Percentiles rank a stretch among this genome's conserved stretches.
phyloP scores from a whole-genome alignment of 2,113 vertebrate species.

The Gobiocypris rarus region DNA sequence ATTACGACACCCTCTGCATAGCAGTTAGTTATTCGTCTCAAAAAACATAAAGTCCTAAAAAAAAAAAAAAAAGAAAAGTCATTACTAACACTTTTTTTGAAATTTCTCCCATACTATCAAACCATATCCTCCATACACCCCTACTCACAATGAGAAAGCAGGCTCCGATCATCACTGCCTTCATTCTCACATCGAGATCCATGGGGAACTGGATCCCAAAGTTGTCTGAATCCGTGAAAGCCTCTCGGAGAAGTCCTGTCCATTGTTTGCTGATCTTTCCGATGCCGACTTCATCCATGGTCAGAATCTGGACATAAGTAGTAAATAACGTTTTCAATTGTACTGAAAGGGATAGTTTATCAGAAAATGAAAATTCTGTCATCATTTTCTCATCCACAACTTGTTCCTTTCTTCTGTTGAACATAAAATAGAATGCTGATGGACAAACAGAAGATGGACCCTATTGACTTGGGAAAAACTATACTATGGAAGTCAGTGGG shows the following conservation, averaged over 20 bases:
- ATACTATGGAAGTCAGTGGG: too few relatives aligned
- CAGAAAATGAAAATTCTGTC: too few relatives aligned
- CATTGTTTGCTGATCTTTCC: conserved; percentile 95
- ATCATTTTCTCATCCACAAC: too few relatives aligned
- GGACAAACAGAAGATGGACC: too few relatives aligned
- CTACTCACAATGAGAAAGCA: conserved; percentile 94
- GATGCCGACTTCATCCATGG: conserved; percentile 82
- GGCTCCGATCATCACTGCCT: conserved; percentile 90
- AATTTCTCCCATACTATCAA: not conserved
- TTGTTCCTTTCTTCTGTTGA: too few relatives aligned
- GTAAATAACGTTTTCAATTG: not conserved
- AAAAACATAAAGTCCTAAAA: conserved; percentile 92
- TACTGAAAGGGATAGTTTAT: too few relatives aligned
- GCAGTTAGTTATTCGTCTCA: conserved; percentile 68
- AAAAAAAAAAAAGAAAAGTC: conserved; percentile 9
- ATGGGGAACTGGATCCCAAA: conserved; percentile 92
- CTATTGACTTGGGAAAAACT: too few relatives aligned
- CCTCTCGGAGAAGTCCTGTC: conserved; percentile 84
- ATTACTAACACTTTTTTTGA: not conserved
- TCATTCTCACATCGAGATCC: conserved; percentile 92
- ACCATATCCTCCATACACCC: not conserved
- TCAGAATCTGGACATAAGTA: conserved; percentile 76
- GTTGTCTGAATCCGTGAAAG: conserved; percentile 87
- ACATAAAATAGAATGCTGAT: too few relatives aligned
- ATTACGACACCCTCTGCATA: not conserved